phyloP scores from a whole-genome alignment of 2,113 vertebrate species.

The Petrocephalus microphthalmus region DNA sequence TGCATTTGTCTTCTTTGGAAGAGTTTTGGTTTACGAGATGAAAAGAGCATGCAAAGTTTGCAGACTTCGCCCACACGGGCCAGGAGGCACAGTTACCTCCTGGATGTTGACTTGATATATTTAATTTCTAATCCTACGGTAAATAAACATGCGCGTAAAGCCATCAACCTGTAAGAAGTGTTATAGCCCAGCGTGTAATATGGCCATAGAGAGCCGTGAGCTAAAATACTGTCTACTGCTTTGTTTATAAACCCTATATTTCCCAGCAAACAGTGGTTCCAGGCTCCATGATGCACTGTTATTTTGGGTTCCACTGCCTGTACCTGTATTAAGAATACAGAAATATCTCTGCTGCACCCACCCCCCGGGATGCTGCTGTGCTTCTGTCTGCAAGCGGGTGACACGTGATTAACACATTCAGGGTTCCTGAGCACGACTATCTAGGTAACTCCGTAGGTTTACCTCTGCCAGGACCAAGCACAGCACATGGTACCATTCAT shows the following conservation, averaged over 20 bases:
- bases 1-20: not conserved
- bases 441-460: not conserved
- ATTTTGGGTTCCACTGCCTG: not conserved
- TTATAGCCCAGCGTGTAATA: not conserved
- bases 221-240: not conserved
- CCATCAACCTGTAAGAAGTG: no score
- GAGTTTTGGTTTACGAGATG: not conserved
- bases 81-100: not conserved
- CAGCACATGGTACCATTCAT: not conserved
- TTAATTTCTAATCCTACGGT: not conserved
- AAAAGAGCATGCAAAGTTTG: not conserved
- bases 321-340: not conserved
- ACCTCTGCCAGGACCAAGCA: not conserved
- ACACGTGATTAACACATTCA: not conserved
- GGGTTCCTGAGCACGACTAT: not conserved
- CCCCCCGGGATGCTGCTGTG: not conserved
- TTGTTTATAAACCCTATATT: not conserved
- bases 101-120: not conserved
- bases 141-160: not conserved
- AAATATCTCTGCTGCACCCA: not conserved
- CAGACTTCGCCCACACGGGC: not conserved
- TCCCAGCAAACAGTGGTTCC: not conserved
- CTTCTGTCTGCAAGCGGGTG: not conserved
- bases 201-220: not conserved
- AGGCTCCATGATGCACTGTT: not conserved